These are phyloP conservation scores for Pseudomugil tenellus DNA, from an alignment of 2,797 vertebrate species.

Conservation along the genomic window DNA sequence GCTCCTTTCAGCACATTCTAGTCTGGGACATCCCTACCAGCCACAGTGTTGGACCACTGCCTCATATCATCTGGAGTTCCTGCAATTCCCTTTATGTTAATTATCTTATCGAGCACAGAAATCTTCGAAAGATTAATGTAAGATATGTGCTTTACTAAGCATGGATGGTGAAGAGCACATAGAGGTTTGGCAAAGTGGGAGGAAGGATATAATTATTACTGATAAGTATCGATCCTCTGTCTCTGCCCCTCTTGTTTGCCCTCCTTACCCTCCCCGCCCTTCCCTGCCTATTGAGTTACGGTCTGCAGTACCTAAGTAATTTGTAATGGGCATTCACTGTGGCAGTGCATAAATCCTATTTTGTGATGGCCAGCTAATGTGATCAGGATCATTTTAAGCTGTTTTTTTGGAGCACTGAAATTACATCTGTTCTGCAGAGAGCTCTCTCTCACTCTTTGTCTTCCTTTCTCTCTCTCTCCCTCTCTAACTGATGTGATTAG, in stretches of 20 bases:
- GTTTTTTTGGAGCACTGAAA: slow-evolving; percentile 82
- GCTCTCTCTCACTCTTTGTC: slow-evolving; percentile 50
- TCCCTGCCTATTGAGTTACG: slow-evolving; percentile 86
- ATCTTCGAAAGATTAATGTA: slow-evolving; percentile 79
- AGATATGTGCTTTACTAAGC: slow-evolving; percentile 75
- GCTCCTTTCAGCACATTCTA: slow-evolving; percentile 61
- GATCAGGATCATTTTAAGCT: slow-evolving; percentile 88
- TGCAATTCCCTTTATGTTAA: slow-evolving; percentile 70
- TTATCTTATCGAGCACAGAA: slow-evolving; percentile 78
- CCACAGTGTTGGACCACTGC: slow-evolving; percentile 62
- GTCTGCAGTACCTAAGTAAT: slow-evolving; percentile 86
- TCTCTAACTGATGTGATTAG: slow-evolving; percentile 81
- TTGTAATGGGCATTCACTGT: slow-evolving; percentile 90
- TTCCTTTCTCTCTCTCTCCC: slow-evolving; percentile 34
- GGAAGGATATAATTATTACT: slow-evolving; percentile 87
- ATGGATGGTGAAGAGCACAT: slow-evolving; percentile 50
- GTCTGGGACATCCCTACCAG: slow-evolving; percentile 47
- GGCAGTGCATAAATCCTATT: slow-evolving; percentile 90
- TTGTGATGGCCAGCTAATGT: slow-evolving; percentile 87
- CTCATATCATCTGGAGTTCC: slow-evolving; percentile 67
- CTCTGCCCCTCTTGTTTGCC: slow-evolving; percentile 72
- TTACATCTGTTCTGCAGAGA: slow-evolving; percentile 82
- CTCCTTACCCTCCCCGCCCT: slow-evolving; percentile 62
- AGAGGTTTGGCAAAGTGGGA: slow-evolving; percentile 63
- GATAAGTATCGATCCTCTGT: slow-evolving; percentile 84